A percentile compares a stretch with the other conserved stretches of the same genome.
Conservation (phyloP, 2,797 vertebrate species). For the Distichodus sexfasciatus region DNA sequence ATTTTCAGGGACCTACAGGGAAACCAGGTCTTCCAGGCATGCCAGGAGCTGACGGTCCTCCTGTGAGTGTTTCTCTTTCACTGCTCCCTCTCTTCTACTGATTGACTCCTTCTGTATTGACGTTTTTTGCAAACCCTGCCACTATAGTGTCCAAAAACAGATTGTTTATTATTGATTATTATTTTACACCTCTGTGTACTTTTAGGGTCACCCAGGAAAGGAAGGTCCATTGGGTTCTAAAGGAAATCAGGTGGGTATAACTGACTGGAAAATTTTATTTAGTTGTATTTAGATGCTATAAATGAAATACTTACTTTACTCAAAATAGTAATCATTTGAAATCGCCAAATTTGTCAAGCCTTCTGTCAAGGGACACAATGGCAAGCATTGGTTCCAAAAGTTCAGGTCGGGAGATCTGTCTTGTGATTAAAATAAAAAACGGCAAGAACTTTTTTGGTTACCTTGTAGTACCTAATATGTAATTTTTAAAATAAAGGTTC, state of each 20-base stretch:
- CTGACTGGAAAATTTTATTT: too few relatives aligned
- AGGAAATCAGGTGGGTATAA: conserved; percentile 81
- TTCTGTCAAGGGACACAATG: too few relatives aligned
- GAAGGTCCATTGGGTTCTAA: conserved; percentile 86
- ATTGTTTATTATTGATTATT: neutral
- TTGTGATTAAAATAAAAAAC: too few relatives aligned
- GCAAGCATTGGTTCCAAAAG: too few relatives aligned
- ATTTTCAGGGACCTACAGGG: conserved; percentile 81
- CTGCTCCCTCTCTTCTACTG: neutral
- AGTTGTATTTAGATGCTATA: too few relatives aligned
- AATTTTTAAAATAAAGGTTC: too few relatives aligned
- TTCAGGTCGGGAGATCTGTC: too few relatives aligned
- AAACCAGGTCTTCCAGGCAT: conserved; percentile 92
- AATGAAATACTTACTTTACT: too few relatives aligned
- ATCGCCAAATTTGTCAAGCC: too few relatives aligned
- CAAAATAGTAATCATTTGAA: too few relatives aligned
- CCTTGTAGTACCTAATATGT: too few relatives aligned
- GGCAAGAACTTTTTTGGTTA: too few relatives aligned
- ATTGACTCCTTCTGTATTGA: neutral
- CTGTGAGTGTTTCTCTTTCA: conserved; percentile 71
- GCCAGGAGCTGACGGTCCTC: conserved; percentile 87
- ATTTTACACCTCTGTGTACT: neutral
- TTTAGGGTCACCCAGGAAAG: conserved; percentile 90
- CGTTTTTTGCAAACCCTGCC: neutral
- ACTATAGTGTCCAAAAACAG: neutral